A percentile compares a stretch with the other conserved stretches of the same genome.
phyloP scores from a whole-genome alignment of 1,140 invertebrate species.

The Chionoecetes opilio region DNA sequence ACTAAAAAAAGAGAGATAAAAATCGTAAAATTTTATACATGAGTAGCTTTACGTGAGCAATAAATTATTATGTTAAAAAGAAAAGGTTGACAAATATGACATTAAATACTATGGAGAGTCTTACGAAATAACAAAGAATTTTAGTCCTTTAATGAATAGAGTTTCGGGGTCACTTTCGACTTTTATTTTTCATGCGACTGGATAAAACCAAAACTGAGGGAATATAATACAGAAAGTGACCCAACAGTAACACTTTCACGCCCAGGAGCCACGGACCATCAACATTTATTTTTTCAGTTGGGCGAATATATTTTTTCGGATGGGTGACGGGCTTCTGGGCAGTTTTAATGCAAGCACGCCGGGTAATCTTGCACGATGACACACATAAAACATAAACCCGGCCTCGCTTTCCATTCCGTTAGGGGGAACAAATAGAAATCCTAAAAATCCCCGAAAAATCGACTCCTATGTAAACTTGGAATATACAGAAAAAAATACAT shows the following conservation, averaged over 20 bases:
- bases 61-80: too few relatives aligned
- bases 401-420: not conserved
- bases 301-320: not conserved
- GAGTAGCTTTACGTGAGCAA: too few relatives aligned
- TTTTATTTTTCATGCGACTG: too few relatives aligned
- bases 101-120: too few relatives aligned
- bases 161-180: too few relatives aligned
- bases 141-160: too few relatives aligned
- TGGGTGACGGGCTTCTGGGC: not conserved
- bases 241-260: not conserved
- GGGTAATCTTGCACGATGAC: not conserved
- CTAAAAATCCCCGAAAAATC: not conserved
- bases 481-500: not conserved
- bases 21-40: too few relatives aligned
- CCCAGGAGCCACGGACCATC: not conserved
- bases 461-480: too few relatives aligned
- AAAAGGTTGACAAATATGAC: too few relatives aligned
- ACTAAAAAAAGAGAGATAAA: too few relatives aligned
- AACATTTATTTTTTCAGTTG: not conserved
- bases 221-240: not conserved
- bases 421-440: not conserved
- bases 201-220: too few relatives aligned
- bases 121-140: too few relatives aligned
- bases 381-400: not conserved
- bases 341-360: not conserved